Evolutionary conservation across 2,888 invertebrate genomes (phyloP), one percentile per base, ranked within the genome.

Genomic region (Xanthorhoe spadicearia): DNA sequence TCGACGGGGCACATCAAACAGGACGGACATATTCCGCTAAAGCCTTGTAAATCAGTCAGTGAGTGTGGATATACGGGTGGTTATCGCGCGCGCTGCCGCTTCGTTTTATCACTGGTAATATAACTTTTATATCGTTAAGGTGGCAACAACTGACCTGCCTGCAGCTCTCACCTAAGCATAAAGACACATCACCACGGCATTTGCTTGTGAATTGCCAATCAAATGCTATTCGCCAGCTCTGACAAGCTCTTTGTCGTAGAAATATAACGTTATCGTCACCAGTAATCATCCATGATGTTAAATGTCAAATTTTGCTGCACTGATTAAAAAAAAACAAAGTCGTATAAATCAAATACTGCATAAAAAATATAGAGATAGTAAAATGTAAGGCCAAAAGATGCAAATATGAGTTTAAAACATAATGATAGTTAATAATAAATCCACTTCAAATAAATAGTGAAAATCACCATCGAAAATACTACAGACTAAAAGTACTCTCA

Each of bases 31-130:
- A 82, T 82, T 81, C 82, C 81, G 84, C 83, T 82, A 82, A 82
- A 85, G 86, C 82, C 82, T 78, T 84, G 80, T 88, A 88, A 88
- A 88, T 88, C 87, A 88, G 86, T 82, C 85, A 80, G 78, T 84
- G 82, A 84, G 83, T 80, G 78, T 66, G 72, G 70, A 82, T 79
- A 82, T 75, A 88, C 82, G 82, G 78, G 55, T 4, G 0, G 19
- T n/a, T 60, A 76, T 74, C 77, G 61, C 51, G 66, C 50, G 58
- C 76, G 61, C 69, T 17, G 48, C 54, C 73, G 70, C 61, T 6
- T 65, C 61, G 54, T 15, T 66, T 67, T 66, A 70, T 38, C 17
- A 61, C 65, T 28, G 52, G 38, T 63, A 57, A 59, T 59, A 48
- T 18, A 64, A 19, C 64, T 54, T 61, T 65, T 63, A 43, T 62